Evolutionary conservation across 2,888 invertebrate genomes (phyloP).

Genomic region (Sinhomidia bicolor): DNA sequence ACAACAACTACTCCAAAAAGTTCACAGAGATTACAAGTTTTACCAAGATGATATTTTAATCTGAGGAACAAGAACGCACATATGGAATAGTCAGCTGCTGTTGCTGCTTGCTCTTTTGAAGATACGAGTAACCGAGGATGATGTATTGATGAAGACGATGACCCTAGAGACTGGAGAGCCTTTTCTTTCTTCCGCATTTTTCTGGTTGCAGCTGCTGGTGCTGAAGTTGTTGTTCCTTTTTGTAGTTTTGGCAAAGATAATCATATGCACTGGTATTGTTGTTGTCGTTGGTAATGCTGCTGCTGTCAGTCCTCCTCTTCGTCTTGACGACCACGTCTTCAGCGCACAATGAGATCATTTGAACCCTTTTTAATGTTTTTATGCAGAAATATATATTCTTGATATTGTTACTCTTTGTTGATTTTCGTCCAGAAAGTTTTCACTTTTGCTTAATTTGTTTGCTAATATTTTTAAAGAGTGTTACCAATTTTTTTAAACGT

Average conservation of each 20-base stretch:
- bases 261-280: slow-evolving; percentile 20
- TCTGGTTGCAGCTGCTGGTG: slow-evolving; percentile 55
- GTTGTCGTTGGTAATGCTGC: background rate
- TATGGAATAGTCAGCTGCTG: background rate
- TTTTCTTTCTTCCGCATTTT: slow-evolving; percentile 66
- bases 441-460: background rate
- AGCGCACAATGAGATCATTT: slow-evolving; percentile 39
- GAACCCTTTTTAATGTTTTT: slow-evolving; percentile 23
- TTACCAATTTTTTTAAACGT: background rate
- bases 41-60: slow-evolving; percentile 8
- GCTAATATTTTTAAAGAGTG: background rate
- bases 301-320: slow-evolving; percentile 45
- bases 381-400: background rate
- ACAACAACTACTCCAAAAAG: background rate
- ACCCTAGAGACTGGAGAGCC: slow-evolving; percentile 51
- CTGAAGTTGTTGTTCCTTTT: slow-evolving; percentile 10
- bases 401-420: background rate
- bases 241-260: slow-evolving; percentile 2
- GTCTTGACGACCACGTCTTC: slow-evolving; percentile 31
- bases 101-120: background rate
- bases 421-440: background rate
- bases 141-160: slow-evolving; percentile 5
- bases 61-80: background rate
- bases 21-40: background rate
- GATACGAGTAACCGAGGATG: too few relatives aligned